Evolutionary conservation across 2,888 invertebrate genomes (phyloP).

Genomic region (Tiphia femorata): DNA sequence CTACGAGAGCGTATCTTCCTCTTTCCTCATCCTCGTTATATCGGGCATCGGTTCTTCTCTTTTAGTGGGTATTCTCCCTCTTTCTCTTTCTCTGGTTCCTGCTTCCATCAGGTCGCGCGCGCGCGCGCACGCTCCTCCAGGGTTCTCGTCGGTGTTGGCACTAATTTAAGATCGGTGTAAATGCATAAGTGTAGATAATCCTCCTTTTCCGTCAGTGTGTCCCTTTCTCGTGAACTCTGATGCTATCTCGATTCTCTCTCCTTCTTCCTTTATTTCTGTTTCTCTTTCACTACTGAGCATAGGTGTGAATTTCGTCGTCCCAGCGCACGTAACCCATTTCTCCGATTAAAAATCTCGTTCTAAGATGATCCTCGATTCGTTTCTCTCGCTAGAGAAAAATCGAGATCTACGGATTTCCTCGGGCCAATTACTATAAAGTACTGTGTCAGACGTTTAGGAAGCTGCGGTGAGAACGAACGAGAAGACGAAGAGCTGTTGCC

Average conservation of each 20-base stretch:
- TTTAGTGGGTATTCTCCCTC: no score
- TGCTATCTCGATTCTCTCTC: not conserved
- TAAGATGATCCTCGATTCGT: no score
- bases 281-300: no score
- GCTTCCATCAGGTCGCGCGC: not conserved
- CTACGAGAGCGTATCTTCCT: slow-evolving; percentile 10
- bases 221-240: no score
- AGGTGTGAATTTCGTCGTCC: no score
- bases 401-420: no score
- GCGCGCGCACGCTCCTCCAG: not conserved
- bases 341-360: slow-evolving; percentile 8
- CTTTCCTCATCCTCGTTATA: slow-evolving; percentile 9
- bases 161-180: slow-evolving; percentile 48
- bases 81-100: slow-evolving; percentile 3
- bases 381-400: no score
- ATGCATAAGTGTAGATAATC: slow-evolving; percentile 16
- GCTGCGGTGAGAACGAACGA: slow-evolving; percentile 16
- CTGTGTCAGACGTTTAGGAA: no score
- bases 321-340: not conserved
- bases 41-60: slow-evolving; percentile 1
- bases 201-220: no score
- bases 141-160: slow-evolving; percentile 46
- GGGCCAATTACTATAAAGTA: no score
- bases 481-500: slow-evolving; percentile 37
- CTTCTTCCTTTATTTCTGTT: no score